Evolutionary conservation across 1,140 invertebrate genomes (phyloP).

Genomic region (Pogonognathellus flavescens): DNA sequence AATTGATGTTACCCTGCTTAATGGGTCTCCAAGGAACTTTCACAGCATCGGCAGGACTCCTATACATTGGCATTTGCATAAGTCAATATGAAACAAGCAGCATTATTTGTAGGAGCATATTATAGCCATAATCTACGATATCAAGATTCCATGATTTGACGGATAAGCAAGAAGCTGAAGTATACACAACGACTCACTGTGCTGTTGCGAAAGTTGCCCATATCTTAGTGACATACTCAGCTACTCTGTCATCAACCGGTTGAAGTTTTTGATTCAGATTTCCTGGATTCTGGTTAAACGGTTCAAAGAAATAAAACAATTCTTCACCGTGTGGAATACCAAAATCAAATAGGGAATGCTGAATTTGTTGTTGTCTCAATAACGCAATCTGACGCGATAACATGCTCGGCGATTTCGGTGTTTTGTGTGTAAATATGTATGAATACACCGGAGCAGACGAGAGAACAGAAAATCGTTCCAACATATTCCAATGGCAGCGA

Average conservation of each 20-base stretch:
- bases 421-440: conserved; percentile 64
- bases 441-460: conserved; percentile 45
- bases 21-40: conserved; percentile 58
- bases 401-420: conserved; percentile 54
- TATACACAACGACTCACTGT: neutral
- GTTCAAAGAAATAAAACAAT: conserved; percentile 63
- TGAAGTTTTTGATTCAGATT: conserved; percentile 31
- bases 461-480: conserved; percentile 56
- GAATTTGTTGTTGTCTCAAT: conserved; percentile 44
- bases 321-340: conserved; percentile 61
- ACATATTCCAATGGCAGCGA: conserved; percentile 58
- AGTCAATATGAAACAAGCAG: neutral
- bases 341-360: conserved; percentile 60
- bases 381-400: conserved; percentile 1
- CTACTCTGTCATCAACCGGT: conserved; percentile 51
- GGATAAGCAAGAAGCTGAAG: neutral
- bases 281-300: neutral
- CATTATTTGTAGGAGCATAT: neutral
- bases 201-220: conserved; percentile 56
- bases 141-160: neutral
- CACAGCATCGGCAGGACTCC: conserved; percentile 46
- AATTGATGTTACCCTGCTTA: conserved; percentile 56
- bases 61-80: neutral
- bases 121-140: no score
- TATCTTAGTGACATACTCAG: conserved; percentile 52